These are phyloP conservation scores for Ericerus pela DNA, from an alignment of 1,140 invertebrate genomes.

Conservation along the genomic window DNA sequence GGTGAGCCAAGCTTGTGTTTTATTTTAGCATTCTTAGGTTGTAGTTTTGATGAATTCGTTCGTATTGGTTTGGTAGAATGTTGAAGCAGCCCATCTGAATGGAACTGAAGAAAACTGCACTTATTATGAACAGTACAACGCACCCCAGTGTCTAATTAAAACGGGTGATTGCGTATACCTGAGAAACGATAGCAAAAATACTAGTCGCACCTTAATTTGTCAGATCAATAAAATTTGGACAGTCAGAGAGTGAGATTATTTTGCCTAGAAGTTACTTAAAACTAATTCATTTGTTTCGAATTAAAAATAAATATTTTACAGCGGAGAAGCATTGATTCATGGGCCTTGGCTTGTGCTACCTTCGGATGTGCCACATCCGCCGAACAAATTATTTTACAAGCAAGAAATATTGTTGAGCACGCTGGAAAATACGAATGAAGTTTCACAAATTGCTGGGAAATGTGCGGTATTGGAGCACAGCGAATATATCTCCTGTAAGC, in stretches of 20 bases:
- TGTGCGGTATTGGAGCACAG: conserved; percentile 81
- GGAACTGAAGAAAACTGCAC: conserved; percentile 50
- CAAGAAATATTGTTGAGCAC: conserved; percentile 88
- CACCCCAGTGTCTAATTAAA: conserved; percentile 65
- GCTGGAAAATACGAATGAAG: conserved; percentile 77
- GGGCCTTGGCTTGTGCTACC: conserved; percentile 87
- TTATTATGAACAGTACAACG: conserved; percentile 86
- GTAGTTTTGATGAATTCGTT: neutral
- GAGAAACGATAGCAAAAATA: conserved; percentile 54
- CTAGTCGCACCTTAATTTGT: conserved; percentile 46
- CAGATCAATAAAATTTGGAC: conserved; percentile 90
- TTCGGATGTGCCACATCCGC: conserved; percentile 62
- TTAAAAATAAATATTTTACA: conserved; percentile 30
- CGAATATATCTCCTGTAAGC: conserved; percentile 78
- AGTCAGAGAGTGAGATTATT: conserved; percentile 47
- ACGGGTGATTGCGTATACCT: conserved; percentile 86
- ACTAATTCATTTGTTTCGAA: conserved; percentile 9
- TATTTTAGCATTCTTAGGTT: neutral
- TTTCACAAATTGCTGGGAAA: conserved; percentile 77
- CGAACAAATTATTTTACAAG: conserved; percentile 71
- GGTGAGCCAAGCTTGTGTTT: conserved; percentile 8
- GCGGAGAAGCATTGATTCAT: conserved; percentile 76
- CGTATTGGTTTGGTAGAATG: conserved; percentile 13
- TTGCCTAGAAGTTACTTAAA: neutral
- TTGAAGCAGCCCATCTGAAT: conserved; percentile 3